phyloP scores from a whole-genome alignment of 2,888 invertebrate species.

The Nymphalis urticae region DNA sequence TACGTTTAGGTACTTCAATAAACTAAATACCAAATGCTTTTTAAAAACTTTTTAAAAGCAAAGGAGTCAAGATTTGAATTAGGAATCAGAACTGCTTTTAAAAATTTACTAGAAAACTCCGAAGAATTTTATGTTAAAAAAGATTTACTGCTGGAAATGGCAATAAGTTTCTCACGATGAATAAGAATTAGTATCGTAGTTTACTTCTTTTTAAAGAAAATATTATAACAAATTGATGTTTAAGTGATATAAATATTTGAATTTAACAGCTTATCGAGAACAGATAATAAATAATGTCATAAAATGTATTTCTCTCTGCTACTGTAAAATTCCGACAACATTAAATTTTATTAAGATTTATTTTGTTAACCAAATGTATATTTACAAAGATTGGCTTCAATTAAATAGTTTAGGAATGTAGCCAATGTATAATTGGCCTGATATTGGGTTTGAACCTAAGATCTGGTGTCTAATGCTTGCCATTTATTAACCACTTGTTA shows the following conservation, averaged over 20 bases:
- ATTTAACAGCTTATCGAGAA: background rate
- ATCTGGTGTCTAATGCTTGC: too few species aligned
- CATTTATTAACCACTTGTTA: too few species aligned
- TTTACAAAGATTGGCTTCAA: too few species aligned
- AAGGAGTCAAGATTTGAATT: constrained; percentile 3
- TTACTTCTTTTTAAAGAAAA: background rate
- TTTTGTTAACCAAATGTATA: too few species aligned
- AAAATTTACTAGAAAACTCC: constrained; percentile 4
- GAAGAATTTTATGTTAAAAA: constrained; percentile 6
- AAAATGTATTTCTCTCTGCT: too few species aligned
- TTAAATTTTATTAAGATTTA: too few species aligned
- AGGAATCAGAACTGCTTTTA: constrained; percentile 1
- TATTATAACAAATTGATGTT: background rate
- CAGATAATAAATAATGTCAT: too few species aligned
- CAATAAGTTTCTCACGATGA: constrained; percentile 10
- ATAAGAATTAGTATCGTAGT: constrained; percentile 1
- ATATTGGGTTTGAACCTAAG: too few species aligned
- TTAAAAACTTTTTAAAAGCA: constrained; percentile 1
- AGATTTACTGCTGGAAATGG: background rate
- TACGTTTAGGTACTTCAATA: background rate
- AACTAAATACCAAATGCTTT: background rate
- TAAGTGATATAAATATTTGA: background rate
- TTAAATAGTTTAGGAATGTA: too few species aligned
- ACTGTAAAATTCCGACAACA: too few species aligned
- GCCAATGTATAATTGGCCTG: too few species aligned